A percentile compares a stretch with the other conserved stretches of the same genome.
Evolutionary conservation across 1,140 invertebrate genomes (phyloP).

Genomic region (Drosophila arawakana): DNA sequence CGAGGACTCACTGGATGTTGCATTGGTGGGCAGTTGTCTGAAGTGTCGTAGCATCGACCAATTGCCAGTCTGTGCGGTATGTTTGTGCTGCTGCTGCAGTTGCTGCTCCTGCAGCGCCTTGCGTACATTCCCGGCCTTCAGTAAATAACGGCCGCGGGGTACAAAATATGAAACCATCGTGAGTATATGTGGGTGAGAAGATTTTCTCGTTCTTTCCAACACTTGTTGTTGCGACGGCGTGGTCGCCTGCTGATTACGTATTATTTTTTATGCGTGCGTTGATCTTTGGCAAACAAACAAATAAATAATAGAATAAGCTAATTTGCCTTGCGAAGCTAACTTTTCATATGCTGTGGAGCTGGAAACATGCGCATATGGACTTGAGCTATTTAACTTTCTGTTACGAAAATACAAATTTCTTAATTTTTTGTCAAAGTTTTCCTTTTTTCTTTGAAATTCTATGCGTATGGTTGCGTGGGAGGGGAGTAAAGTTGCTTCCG

Average conservation of each 20-base stretch:
- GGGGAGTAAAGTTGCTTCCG: conserved; percentile 37
- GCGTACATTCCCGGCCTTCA: conserved; percentile 75
- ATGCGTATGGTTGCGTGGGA: conserved; percentile 9
- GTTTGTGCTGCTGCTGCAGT: conserved; percentile 46
- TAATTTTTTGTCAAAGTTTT: not conserved
- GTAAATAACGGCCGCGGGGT: conserved; percentile 72
- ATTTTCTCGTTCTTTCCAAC: conserved; percentile 15
- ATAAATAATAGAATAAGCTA: not conserved
- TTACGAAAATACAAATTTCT: conserved; percentile 28
- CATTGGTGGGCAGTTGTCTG: conserved; percentile 61
- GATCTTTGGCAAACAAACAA: conserved; percentile 3
- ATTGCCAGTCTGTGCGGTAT: conserved; percentile 47
- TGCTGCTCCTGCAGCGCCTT: conserved; percentile 70
- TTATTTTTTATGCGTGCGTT: conserved; percentile 25
- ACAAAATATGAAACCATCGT: conserved; percentile 82
- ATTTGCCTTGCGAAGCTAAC: not conserved
- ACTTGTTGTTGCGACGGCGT: conserved; percentile 33
- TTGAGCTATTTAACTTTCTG: conserved; percentile 10
- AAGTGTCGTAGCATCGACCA: conserved; percentile 69
- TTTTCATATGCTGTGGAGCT: conserved; percentile 4
- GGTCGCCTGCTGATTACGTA: conserved; percentile 52
- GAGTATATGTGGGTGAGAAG: conserved; percentile 20
- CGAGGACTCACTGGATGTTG: conserved; percentile 33
- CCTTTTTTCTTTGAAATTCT: conserved; percentile 8
- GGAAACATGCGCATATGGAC: conserved; percentile 37